phyloP scores from a whole-genome alignment of 2,797 vertebrate genomes.

The Urocyon cinereoargenteus region DNA sequence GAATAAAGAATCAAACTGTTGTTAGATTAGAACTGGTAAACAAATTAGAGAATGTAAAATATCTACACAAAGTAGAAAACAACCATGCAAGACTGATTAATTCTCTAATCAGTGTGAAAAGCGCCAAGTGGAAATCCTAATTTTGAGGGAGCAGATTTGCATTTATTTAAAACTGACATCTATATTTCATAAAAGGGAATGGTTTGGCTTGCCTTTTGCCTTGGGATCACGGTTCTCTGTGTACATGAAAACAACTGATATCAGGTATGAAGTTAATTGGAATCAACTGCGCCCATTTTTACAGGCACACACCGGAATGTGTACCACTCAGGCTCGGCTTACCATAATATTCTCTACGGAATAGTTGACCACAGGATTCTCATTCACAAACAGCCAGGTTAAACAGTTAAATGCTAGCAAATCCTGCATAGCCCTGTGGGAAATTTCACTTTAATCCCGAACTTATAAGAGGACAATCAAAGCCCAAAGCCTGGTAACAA shows the following conservation, averaged over 20 bases:
- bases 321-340: slow-evolving; percentile 90
- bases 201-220: slow-evolving; percentile 83
- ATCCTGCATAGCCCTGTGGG: slow-evolving; percentile 99
- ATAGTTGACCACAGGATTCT: slow-evolving; percentile 95
- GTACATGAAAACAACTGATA: slow-evolving; percentile 87
- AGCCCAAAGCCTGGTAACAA: slow-evolving; percentile 99
- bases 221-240: slow-evolving; percentile 82
- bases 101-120: slow-evolving; percentile 75
- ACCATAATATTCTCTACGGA: slow-evolving; percentile 93
- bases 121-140: slow-evolving; percentile 52
- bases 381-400: slow-evolving; percentile 98
- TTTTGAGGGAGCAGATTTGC: slow-evolving; percentile 72
- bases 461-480: slow-evolving; percentile 99
- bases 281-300: slow-evolving; percentile 89
- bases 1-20: slow-evolving; percentile 71
- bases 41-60: slow-evolving; percentile 74
- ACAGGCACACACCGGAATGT: slow-evolving; percentile 89
- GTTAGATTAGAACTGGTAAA: slow-evolving; percentile 75
- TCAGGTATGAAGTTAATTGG: slow-evolving; percentile 89
- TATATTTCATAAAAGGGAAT: slow-evolving; percentile 80
- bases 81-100: slow-evolving; percentile 82
- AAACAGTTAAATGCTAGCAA: slow-evolving; percentile 99
- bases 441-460: slow-evolving; percentile 99
- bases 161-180: slow-evolving; percentile 82
- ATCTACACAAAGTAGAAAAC: slow-evolving; percentile 64